Conservation (phyloP, 2,888 invertebrate species). For the Mellilla xanthometata region DNA sequence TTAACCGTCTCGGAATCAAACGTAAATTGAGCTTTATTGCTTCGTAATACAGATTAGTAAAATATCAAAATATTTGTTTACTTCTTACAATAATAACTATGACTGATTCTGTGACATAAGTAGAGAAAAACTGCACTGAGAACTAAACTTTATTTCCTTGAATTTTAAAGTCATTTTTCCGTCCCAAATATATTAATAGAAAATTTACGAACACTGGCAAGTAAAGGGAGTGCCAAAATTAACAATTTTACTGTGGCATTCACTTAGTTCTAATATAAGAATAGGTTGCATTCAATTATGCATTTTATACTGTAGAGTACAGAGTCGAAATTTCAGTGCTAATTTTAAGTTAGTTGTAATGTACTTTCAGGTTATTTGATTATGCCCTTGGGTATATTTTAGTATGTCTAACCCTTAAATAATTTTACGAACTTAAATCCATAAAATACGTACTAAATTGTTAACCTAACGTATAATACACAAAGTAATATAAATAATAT, state of each 20-base stretch:
- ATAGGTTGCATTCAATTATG: not conserved
- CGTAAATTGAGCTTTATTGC: too few species aligned
- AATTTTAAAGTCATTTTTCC: constrained; percentile 5
- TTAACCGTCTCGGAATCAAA: too few species aligned
- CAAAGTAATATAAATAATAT: too few species aligned
- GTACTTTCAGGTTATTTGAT: constrained; percentile 2
- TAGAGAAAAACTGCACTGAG: too few species aligned
- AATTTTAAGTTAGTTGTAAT: not conserved
- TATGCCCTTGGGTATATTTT: constrained; percentile 18
- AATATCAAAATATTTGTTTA: too few species aligned
- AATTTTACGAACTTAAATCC: not conserved
- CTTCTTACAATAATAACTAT: too few species aligned
- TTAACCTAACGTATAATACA: too few species aligned
- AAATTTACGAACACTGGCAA: constrained; percentile 11
- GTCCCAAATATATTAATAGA: constrained; percentile 7
- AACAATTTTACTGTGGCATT: constrained; percentile 19
- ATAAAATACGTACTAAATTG: not conserved
- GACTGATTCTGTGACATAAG: too few species aligned
- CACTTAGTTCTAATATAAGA: constrained; percentile 5
- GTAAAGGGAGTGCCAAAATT: constrained; percentile 30
- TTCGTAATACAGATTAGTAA: too few species aligned
- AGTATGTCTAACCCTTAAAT: not conserved
- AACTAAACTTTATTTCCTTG: too few species aligned
- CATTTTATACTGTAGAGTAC: not conserved
- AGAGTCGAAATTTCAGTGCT: constrained; percentile 9